Conservation (phyloP, 2,888 invertebrate genomes). For the Lepidochrysops patricia region DNA sequence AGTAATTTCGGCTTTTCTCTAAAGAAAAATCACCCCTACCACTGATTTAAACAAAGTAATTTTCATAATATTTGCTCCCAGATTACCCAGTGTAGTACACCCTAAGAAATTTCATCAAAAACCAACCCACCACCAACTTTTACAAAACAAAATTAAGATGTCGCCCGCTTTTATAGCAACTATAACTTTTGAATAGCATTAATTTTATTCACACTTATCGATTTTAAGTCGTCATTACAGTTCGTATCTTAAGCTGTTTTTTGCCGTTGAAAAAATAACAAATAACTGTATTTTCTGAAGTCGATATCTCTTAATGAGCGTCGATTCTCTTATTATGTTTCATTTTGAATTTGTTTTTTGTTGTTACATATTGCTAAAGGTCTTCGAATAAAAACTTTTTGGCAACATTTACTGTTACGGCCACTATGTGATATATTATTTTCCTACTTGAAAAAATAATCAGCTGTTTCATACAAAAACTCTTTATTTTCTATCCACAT, state of each 20-base stretch:
- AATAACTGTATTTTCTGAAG: background rate
- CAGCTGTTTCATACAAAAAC: too few relatives aligned
- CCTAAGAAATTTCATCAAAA: too few relatives aligned
- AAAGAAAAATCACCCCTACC: too few relatives aligned
- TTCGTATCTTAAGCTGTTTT: background rate
- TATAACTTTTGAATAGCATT: slow-evolving; percentile 8
- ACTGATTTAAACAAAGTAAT: too few relatives aligned
- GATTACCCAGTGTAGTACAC: too few relatives aligned
- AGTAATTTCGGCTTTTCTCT: too few relatives aligned
- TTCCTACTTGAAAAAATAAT: too few relatives aligned
- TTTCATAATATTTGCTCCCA: too few relatives aligned
- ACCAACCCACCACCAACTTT: background rate
- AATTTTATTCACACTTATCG: slow-evolving; percentile 11
- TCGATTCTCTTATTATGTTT: background rate
- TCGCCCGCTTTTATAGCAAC: background rate
- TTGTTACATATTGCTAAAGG: background rate
- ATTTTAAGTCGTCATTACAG: slow-evolving; percentile 8
- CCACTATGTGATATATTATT: too few relatives aligned
- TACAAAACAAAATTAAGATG: background rate
- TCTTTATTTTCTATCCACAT: too few relatives aligned
- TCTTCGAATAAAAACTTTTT: too few relatives aligned
- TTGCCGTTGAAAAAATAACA: background rate
- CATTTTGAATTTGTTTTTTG: background rate
- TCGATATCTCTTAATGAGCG: background rate
- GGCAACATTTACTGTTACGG: too few relatives aligned